Conservation (phyloP, 2,888 invertebrate genomes). For the Baronia brevicornis region DNA sequence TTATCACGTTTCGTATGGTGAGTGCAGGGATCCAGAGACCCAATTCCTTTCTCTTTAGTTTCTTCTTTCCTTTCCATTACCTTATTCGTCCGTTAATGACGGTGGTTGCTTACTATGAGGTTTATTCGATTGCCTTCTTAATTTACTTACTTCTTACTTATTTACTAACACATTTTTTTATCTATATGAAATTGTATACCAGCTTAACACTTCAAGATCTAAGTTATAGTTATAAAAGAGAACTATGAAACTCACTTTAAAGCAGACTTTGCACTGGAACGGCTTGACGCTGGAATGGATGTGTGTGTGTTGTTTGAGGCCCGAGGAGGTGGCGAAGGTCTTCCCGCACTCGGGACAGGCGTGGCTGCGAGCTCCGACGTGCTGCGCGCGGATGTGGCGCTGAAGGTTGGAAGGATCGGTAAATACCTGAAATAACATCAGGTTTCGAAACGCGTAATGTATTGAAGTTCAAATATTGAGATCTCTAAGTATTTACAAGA, state of each 20-base stretch:
- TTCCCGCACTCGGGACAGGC: constrained; percentile 99
- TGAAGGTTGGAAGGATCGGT: constrained; percentile 97
- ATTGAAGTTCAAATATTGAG: no score
- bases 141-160: background rate
- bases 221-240: background rate
- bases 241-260: constrained; percentile 79
- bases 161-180: background rate
- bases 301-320: constrained; percentile 98
- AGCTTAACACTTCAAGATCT: no score
- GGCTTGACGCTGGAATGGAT: constrained; percentile 99
- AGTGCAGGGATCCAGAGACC: no score
- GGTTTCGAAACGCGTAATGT: constrained; percentile 57
- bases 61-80: no score
- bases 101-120: background rate
- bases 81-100: no score
- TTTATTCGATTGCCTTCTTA: no score
- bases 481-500: no score
- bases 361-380: constrained; percentile 97
- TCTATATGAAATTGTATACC: no score
- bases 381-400: constrained; percentile 95
- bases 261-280: constrained; percentile 97
- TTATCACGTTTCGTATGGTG: no score
- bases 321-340: constrained; percentile 97
- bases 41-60: no score
- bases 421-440: constrained; percentile 86